Conservation (phyloP, 2,113 vertebrate species). For the Spea multiplicata region DNA sequence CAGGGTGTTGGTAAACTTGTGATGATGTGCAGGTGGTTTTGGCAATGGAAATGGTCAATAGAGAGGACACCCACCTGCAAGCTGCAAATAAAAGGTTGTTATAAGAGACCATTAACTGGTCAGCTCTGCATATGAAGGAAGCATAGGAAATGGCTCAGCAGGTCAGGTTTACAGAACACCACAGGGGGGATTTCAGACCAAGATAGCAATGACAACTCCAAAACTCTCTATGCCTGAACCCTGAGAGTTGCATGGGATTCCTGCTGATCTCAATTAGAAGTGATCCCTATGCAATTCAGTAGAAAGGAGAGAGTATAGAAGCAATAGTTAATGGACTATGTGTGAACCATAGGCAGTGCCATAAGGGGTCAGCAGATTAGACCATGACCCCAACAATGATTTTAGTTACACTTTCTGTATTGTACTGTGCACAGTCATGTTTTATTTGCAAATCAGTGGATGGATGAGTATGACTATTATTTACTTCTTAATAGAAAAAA, state of each 20-base stretch:
- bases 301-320: background rate
- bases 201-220: conserved; percentile 29
- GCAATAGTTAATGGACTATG: no score
- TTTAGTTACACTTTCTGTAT: no score
- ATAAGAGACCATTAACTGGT: conserved; percentile 61
- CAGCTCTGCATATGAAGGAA: conserved; percentile 74
- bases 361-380: no score
- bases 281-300: background rate
- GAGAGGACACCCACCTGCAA: conserved; percentile 52
- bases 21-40: conserved; percentile 66
- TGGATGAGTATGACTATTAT: no score
- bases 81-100: conserved; percentile 52
- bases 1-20: conserved; percentile 70
- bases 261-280: conserved; percentile 20
- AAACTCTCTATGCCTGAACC: conserved; percentile 17
- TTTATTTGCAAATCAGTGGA: no score
- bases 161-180: conserved; percentile 48
- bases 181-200: conserved; percentile 27
- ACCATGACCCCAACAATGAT: no score
- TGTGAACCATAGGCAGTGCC: no score
- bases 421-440: no score
- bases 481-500: no score
- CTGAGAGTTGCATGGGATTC: conserved; percentile 8
- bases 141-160: conserved; percentile 67
- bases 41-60: conserved; percentile 73